Base-by-base conservation (phyloP, 2,797 vertebrate species). In the Anas bernieri region DNA sequence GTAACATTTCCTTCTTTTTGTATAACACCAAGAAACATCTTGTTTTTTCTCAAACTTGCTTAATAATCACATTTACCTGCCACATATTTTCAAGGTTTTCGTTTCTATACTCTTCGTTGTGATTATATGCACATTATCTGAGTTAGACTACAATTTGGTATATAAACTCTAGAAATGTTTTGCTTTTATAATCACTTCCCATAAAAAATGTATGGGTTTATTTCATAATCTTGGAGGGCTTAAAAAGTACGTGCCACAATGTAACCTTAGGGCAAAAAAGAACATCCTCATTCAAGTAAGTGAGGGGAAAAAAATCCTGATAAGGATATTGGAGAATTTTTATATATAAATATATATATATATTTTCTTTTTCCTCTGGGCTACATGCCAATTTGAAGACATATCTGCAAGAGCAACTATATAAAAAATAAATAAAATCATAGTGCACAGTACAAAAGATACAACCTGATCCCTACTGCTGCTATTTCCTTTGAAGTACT, bases 331-430 rank as follows among this genome's bases (percentile, higher is more conserved):
- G 16, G 66, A 82, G 56, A 73, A 83, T 7, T 61, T 73, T 91
- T 48, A 46, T 46, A 46, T 48, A 48, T 48, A 48, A 22, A 48
- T 48, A 23, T 23, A 48, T 23, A 48, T 48, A 46, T 26, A 4
- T 52, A 5, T 14, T 52, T 82, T 82, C 41, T 83, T 66, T 87
- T 75, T 7, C 78, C 39, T 88, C 83, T 91, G 56, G 90, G 91
- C 62, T 66, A 35, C 58, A 48, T 83, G 85, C 85, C 83, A 96
- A 69, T 84, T 81, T 66, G 55, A 86, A 93, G 92, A 88, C 9
- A 12, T 81, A 68, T 63, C 73, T 0, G 0, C 61, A 89, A 46
- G 35, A 93, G 50, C 35, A 92, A 41, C 72, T 77, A 15, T 30
- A 23, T 28, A 56, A 82, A 83, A 86, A 33, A 74, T 61, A 48